Evolutionary conservation across 2,888 invertebrate species (phyloP), one percentile per base, ranked within the genome.

Genomic region (Apodemia zela): DNA sequence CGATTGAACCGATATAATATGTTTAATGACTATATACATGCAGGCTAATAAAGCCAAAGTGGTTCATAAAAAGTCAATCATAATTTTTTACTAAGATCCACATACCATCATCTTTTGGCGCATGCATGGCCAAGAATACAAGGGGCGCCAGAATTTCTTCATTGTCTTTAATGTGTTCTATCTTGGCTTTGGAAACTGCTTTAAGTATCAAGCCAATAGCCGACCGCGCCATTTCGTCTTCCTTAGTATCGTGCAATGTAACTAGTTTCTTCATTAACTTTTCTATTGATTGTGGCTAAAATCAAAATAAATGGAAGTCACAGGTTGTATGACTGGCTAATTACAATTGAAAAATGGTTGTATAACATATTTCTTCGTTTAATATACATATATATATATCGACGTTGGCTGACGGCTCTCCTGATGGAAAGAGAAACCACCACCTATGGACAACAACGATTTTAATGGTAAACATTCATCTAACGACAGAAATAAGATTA

Each of bases 91-190:
- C 3, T 25, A 25, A 3, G 5, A 13, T 33, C 11, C 45, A 15
- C 60, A 65, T 51, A 92, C 93, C 94, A 25, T 94, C 93, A 17
- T 93, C 94, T 76, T 95, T 94, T 73, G 95, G 94, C 18, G 94
- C 96, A 76, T 98, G 98, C 97, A 97, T 98, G 13, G 97, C 98
- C 69, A 97, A 94, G 82, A 98, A 98, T 25, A 96, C 95, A 64
- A 98, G 89, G 0, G 98, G 98, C 72, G 98, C 93, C 11, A 97
- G 92, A 33, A 94, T 84, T 10, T 93, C 93, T 38, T 96, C 94
- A 77, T 97, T 95, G 75, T 95, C 94, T 76, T 96, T 96, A 54
- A 98, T 85, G 63, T 96, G 93, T 68, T 98, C 98, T 70, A 95
- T 95, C 84, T 96, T 96, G 63, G 97, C 95, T 72, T 95, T 95